Base-by-base conservation (phyloP, 2,888 invertebrate genomes). In the Allacma fusca region DNA sequence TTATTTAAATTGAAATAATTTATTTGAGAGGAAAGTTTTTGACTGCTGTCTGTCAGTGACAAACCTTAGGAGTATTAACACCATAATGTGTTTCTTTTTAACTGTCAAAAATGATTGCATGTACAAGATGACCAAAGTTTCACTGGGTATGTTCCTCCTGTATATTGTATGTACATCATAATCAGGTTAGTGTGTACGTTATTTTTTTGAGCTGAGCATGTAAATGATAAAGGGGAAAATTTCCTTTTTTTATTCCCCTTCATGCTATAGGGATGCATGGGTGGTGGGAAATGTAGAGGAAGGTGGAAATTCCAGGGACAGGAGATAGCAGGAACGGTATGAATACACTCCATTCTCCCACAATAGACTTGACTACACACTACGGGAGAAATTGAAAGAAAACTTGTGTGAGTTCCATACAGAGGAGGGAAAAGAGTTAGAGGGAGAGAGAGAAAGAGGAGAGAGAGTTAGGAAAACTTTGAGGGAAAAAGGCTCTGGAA, bases 1-100 rank as follows among this genome's bases (percentile, higher is more conserved):
- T 28, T 23, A 28, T 44, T 40, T 57, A 70, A 44, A 70, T 70
- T 70, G 70, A 70, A 70, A 70, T 70, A 70, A 70, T 50, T 70
- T 70, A 70, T 70, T 57, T 70, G 64, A 29, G 21, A 34, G 34
- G 34, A 34, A 70, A 70, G 50, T 50, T 50, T 50, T 26, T 23
- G 2, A 34, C 23, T 26, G 26, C 26, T 50, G 50, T 28, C 50
- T 50, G 70, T 70, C 70, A 70, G 9, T 70, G 70, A 50, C 44
- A 57, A 62, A 70, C 44, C 50, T 50, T 44, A 34, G 34, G 19
- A 21, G 26, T 50, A 70, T 50, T 70, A 26, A 68, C 28, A 43
- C 43, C 5, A 1, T 40, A 70, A 43, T 57, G 69, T 9, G 69
- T 69, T 69, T 70, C 50, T 57, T 34, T 34, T 70, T 70, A 2